phyloP scores from a whole-genome alignment of 2,888 invertebrate genomes.

The Chironomus tentans region DNA sequence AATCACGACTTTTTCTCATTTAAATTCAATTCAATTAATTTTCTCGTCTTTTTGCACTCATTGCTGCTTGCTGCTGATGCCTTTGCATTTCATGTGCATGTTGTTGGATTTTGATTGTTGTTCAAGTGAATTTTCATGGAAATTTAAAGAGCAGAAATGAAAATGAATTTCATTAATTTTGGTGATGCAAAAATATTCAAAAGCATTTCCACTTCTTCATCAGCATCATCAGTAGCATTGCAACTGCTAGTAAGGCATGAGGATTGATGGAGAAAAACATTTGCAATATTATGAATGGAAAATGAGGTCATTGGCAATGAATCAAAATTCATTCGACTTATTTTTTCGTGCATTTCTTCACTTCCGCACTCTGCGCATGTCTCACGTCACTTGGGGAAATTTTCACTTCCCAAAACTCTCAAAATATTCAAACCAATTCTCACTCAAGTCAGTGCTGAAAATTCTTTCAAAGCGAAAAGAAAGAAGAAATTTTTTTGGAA shows the following conservation, averaged over 20 bases:
- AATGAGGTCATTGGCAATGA: conserved; percentile 10
- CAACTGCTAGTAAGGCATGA: background rate
- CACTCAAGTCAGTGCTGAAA: background rate
- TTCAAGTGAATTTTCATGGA: background rate
- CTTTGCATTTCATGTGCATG: no score
- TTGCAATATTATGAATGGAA: conserved; percentile 4
- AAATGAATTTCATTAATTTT: background rate
- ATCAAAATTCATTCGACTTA: background rate
- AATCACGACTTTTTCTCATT: background rate
- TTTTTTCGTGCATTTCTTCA: background rate
- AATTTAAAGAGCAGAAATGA: background rate
- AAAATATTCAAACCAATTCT: background rate
- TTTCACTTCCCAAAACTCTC: background rate
- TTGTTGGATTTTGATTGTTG: no score
- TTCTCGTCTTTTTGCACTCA: background rate
- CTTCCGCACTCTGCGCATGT: background rate
- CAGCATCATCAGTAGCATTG: background rate
- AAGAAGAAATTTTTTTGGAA: background rate
- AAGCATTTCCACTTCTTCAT: background rate
- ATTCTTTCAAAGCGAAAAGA: background rate
- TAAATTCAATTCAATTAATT: conserved; percentile 5
- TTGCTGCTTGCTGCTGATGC: background rate
- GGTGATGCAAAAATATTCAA: conserved; percentile 5
- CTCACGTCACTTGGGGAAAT: background rate
- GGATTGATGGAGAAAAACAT: background rate